Base-by-base conservation (phyloP, 2,797 vertebrate genomes). In the Helicolenus hilgendorfi region DNA sequence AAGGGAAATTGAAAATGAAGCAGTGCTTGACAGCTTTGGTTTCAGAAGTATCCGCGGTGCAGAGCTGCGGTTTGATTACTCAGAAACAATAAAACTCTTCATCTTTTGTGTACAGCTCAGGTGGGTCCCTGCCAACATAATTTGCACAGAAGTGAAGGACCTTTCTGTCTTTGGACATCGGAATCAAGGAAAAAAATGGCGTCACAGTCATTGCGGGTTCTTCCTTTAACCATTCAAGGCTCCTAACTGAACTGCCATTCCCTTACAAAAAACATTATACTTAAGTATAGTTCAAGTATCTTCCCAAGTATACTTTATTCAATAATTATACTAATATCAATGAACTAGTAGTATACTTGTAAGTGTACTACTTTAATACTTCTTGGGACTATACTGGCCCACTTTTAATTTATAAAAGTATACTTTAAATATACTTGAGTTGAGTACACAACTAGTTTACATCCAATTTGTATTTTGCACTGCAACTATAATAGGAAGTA, bases 1-100 rank as follows among this genome's bases (percentile, higher is more conserved):
- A 81, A 60, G 53, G 33, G 58, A 87, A 59, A 76, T 69, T 24
- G 31, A 84, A 88, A 92, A 87, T 73, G 84, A 93, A 89, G 38
- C 69, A 7, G 20, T 77, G 65, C 76, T 77, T 87, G 87, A 84
- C 88, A 91, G 85, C 31, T 85, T 90, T 75, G 65, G 77, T 72
- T 92, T 41, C 35, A 71, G 55, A 75, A 26, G 38, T 64, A 26
- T 86, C 68, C 27, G 4, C 20, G 55, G 60, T 27, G 63, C 64
- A 71, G 68, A 77, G 79, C 45, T 89, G 62, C 49, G 60, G 59
- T 35, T 27, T 78, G 64, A 89, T 87, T 78, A 33, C 38, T 86
- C 64, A 67, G 76, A 88, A 74, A 89, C 67, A 77, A 84, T 49
- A 75, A 79, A 73, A 91, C 55, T 77, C 45, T 72, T 74, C 33